These are phyloP conservation scores for Lichenostomus cassidix DNA, from an alignment of 2,113 vertebrate genomes.

Conservation along the genomic window DNA sequence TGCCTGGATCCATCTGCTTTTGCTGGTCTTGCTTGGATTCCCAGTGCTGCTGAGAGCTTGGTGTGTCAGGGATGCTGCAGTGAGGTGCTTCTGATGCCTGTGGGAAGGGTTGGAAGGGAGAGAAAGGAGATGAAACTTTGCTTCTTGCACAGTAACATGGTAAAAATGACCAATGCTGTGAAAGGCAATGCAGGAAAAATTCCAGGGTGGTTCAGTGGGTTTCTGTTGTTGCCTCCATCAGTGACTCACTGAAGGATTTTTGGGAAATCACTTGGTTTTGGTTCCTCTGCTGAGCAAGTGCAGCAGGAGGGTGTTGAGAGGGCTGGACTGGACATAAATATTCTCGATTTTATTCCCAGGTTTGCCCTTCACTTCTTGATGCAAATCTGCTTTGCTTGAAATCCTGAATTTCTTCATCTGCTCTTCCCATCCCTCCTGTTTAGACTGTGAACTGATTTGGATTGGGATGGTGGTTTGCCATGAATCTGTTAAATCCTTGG, in stretches of 20 bases:
- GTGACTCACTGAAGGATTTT: neutral
- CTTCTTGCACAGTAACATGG: neutral
- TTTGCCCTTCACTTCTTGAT: neutral
- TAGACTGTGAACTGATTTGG: neutral
- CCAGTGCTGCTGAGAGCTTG: neutral
- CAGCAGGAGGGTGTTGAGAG: neutral
- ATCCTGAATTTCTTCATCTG: neutral
- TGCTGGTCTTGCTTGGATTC: neutral
- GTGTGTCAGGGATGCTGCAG: neutral
- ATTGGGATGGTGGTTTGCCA: neutral
- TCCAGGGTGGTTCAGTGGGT: neutral
- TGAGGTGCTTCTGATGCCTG: neutral
- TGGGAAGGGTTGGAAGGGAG: neutral
- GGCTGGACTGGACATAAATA: neutral
- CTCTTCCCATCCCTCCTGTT: neutral
- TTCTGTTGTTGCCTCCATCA: neutral
- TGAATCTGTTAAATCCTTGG: neutral
- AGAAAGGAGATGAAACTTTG: neutral
- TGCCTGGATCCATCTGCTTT: neutral
- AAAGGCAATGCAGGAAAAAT: neutral
- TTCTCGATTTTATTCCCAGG: rapidly evolving
- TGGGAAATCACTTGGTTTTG: neutral
- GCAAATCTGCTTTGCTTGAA: neutral
- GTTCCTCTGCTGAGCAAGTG: neutral
- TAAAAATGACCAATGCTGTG: neutral